phyloP scores from a whole-genome alignment of 1,140 invertebrate genomes.

The Macrosteles quadrilineatus region DNA sequence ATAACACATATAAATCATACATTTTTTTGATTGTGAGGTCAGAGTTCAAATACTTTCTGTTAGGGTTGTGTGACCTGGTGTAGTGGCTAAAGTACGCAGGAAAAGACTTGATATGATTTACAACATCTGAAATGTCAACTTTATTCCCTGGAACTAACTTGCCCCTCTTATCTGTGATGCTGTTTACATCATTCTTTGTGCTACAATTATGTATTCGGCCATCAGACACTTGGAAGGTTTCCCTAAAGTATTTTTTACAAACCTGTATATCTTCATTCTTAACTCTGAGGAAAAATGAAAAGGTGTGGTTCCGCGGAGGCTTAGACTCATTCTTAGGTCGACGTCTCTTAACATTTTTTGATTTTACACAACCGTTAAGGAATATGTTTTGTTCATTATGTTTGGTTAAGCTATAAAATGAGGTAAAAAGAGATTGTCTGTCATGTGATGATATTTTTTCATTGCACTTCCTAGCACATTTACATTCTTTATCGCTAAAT shows the following conservation, averaged over 20 bases:
- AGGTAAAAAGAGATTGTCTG: neutral
- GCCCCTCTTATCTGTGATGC: constrained; percentile 25
- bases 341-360: neutral
- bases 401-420: neutral
- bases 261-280: constrained; percentile 24
- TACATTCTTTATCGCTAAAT: neutral
- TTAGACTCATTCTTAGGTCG: neutral
- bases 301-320: neutral
- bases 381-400: constrained; percentile 7
- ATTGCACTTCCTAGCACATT: neutral
- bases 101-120: too few relatives aligned
- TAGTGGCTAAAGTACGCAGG: constrained; percentile 36
- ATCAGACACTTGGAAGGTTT: constrained; percentile 34
- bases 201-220: constrained; percentile 31
- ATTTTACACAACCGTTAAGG: neutral
- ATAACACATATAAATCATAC: constrained; percentile 50
- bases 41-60: constrained; percentile 51
- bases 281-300: constrained; percentile 5
- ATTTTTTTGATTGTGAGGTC: constrained; percentile 53
- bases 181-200: constrained; percentile 29
- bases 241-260: constrained; percentile 35
- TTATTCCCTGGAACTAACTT: too few relatives aligned
- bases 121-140: constrained; percentile 30
- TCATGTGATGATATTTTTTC: neutral
- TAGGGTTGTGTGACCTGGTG: constrained; percentile 49